Base-by-base conservation (phyloP, 2,113 vertebrate genomes). In the Grantiella picta region DNA sequence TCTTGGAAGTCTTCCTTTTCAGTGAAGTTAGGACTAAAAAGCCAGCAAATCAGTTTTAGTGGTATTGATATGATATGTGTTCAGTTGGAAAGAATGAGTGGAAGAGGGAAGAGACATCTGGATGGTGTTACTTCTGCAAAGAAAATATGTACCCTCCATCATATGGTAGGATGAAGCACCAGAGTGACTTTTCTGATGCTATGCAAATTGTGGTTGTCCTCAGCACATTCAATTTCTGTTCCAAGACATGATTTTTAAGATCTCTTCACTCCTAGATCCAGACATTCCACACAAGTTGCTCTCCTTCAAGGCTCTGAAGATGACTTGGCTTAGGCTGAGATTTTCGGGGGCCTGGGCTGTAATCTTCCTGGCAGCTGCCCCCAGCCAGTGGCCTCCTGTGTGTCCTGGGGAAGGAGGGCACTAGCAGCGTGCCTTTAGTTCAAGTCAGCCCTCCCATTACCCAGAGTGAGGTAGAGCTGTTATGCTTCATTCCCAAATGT, bases 71-170 rank as follows among this genome's bases (percentile, higher is more conserved):
- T 44, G 50, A 23, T 36, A 12, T 15, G 13, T 40, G 40, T 82
- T 88, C 36, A 42, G 23, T 59, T 90, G 88, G 63, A 87, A 91
- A 52, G 90, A 90, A 53, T 63, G 54, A 73, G 47, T 66, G 11
- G 40, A 91, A 82, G 56, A 83, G 40, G 31, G 38, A 95, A 86
- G 35, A 89, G 65, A 90, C 78, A 94, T 91, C 65, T 94, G 78
- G 36, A 68, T 0, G 1, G 61, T 93, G 82, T 93, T 87, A 87
- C 27, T 81, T 85, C 65, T 87, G 78, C 65, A 36, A 79, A 87
- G 64, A 75, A 87, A 93, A 92, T 69, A 82, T n/a, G 44, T 76
- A 64, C n/a, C 21, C 73, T 79, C 44, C 29, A 23, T 94, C 75
- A n/a, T 40, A 90, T 53, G 68, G 71, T 54, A 73, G 76, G 83